These are phyloP conservation scores for Kryptolebias marmoratus DNA, from an alignment of 2,113 vertebrate genomes.

Conservation along the genomic window DNA sequence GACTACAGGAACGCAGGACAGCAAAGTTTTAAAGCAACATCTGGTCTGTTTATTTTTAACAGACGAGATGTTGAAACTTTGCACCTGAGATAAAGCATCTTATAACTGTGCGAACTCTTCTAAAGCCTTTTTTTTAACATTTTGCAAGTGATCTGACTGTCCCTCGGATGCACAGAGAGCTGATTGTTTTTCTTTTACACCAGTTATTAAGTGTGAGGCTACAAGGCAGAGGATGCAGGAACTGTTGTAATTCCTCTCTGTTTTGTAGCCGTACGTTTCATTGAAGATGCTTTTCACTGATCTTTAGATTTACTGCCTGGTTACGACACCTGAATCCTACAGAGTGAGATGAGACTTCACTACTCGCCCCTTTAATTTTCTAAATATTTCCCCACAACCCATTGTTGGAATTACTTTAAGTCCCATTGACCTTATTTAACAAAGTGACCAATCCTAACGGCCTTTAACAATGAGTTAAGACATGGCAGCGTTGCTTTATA, in stretches of 20 bases:
- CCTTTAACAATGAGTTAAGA: slow-evolving; percentile 10
- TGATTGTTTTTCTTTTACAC: slow-evolving; percentile 5
- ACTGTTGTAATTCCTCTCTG: slow-evolving; percentile 28
- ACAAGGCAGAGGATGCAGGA: slow-evolving; percentile 17
- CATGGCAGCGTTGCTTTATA: slow-evolving; percentile 5
- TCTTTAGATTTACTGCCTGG: slow-evolving; percentile 85
- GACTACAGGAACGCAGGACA: not conserved
- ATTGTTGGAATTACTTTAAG: not conserved
- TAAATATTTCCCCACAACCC: slow-evolving; percentile 2
- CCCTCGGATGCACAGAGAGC: not conserved
- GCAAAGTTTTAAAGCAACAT: too few relatives aligned
- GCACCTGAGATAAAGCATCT: too few relatives aligned
- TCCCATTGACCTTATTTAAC: slow-evolving; percentile 4
- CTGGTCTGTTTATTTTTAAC: too few relatives aligned
- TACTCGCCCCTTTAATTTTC: slow-evolving; percentile 4
- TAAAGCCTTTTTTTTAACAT: too few relatives aligned
- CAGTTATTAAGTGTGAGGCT: slow-evolving; percentile 3
- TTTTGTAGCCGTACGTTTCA: slow-evolving; percentile 58
- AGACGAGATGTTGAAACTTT: too few relatives aligned
- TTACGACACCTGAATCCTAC: slow-evolving; percentile 83
- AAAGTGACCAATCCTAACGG: slow-evolving; percentile 9
- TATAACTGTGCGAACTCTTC: too few relatives aligned
- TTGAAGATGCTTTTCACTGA: slow-evolving; percentile 74
- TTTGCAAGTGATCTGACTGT: slow-evolving; percentile 16
- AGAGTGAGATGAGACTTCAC: slow-evolving; percentile 76